Evolutionary conservation across 1,140 invertebrate genomes (phyloP), one percentile per base, ranked within the genome.

Genomic region (Conus betulinus): DNA sequence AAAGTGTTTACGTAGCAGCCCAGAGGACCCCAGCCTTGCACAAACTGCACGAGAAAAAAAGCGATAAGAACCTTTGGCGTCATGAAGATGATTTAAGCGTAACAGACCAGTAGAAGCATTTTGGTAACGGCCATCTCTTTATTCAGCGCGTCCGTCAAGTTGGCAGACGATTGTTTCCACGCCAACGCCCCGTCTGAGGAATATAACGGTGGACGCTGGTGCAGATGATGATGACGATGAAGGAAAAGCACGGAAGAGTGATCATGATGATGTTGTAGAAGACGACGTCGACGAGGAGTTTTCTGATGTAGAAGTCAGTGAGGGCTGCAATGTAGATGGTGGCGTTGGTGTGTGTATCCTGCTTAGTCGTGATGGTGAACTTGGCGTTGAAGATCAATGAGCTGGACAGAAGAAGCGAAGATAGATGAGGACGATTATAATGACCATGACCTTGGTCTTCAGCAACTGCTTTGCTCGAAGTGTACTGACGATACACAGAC

Each of bases 41-140:
- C 20, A 55, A 13, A 57, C 53, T 84, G 83, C 6, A 84, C 83
- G 83, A 84, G 7, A 27, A 84, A n/a, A n/a, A n/a, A 84, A 55
- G 83, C 67, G 89, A 90, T 57, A 87, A 89, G 55, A 88, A 91
- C 79, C 87, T 88, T 23, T 67, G 88, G 6, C 67, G 86, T 55
- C 55, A 84, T 76, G 85, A 57, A 63, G 86, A 67, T 74, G 71
- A 84, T 63, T n/a, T 23, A 57, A 85, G 87, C 83, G 52, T 84
- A 74, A 53, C 83, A 87, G 3, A 83, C 85, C n/a, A n/a, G n/a
- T n/a, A n/a, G n/a, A n/a, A n/a, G n/a, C n/a, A n/a, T n/a, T n/a
- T n/a, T n/a, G n/a, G n/a, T 78, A 39, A 78, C 74, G 20, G n/a
- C n/a, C 74, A n/a, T 27, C 25, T 78, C 74, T 5, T 78, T 78